A percentile compares a stretch with the other conserved stretches of the same genome.
Conservation (phyloP, 2,888 invertebrate genomes). For the Drosophila anceps region DNA sequence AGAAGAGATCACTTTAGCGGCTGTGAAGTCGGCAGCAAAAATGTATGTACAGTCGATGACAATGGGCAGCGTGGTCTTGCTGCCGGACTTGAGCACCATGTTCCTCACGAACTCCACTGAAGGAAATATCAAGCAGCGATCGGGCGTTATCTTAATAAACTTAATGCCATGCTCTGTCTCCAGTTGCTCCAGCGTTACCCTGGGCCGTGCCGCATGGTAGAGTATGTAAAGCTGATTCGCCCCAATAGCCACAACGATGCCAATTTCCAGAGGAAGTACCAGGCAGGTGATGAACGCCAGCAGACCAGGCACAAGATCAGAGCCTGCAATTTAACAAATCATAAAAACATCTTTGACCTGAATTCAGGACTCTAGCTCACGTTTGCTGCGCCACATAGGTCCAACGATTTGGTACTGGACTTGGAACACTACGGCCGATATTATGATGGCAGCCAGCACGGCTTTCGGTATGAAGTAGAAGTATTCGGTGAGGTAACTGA, state of each 20-base stretch:
- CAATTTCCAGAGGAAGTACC: constrained; percentile 93
- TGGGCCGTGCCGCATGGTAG: constrained; percentile 94
- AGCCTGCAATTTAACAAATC: constrained; percentile 86
- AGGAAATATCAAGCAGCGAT: constrained; percentile 95
- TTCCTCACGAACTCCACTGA: constrained; percentile 95
- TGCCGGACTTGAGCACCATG: constrained; percentile 92
- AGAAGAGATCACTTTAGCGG: constrained; percentile 91
- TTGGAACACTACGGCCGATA: constrained; percentile 96
- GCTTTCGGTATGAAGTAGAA: constrained; percentile 94
- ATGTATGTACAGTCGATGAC: constrained; percentile 95
- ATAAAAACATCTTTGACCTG: accelerated
- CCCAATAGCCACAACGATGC: constrained; percentile 93
- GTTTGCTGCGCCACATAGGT: constrained; percentile 95
- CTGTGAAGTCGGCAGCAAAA: constrained; percentile 94
- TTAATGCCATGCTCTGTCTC: constrained; percentile 89
- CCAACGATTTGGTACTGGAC: constrained; percentile 93
- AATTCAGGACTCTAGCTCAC: constrained; percentile 86
- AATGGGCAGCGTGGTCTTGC: constrained; percentile 88
- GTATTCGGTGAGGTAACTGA: constrained; percentile 93
- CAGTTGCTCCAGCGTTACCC: constrained; percentile 92
- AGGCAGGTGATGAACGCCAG: constrained; percentile 95
- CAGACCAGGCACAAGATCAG: constrained; percentile 93
- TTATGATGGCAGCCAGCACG: constrained; percentile 94
- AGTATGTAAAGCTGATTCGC: constrained; percentile 94
- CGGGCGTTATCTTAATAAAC: constrained; percentile 93